These are phyloP conservation scores for Rhabditoides inermis DNA, from an alignment of 2,888 invertebrate species.

Conservation along the genomic window DNA sequence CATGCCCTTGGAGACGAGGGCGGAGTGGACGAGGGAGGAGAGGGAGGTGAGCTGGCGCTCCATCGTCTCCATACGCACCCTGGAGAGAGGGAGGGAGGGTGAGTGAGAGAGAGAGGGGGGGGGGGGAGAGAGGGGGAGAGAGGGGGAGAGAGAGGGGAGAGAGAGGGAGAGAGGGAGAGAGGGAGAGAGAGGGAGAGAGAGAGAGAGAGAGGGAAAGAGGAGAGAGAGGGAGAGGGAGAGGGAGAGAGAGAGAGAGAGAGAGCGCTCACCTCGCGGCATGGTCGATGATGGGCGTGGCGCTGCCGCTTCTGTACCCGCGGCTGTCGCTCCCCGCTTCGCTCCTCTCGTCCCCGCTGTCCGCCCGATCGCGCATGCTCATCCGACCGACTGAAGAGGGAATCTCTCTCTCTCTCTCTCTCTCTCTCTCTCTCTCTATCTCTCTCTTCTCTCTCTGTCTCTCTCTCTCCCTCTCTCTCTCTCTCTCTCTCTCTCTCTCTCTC, in stretches of 20 bases:
- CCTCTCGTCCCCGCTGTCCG: not conserved
- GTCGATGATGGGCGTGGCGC: slow-evolving; percentile 80
- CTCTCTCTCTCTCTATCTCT: no score
- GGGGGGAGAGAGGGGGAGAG: no score
- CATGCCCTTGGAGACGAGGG: slow-evolving; percentile 39
- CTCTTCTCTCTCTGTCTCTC: not conserved
- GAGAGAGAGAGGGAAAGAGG: no score
- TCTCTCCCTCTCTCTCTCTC: not conserved
- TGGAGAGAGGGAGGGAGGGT: no score
- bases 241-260: no score
- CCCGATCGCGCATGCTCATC: no score
- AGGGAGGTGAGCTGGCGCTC: slow-evolving; percentile 45
- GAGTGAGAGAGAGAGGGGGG: no score
- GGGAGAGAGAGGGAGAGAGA: no score
- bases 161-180: no score
- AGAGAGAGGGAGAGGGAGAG: no score
- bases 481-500: not conserved
- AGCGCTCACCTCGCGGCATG: slow-evolving; percentile 69
- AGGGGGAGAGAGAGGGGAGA: no score
- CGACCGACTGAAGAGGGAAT: not conserved
- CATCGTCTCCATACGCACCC: slow-evolving; percentile 48
- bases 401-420: slow-evolving; percentile 1
- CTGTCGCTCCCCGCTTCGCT: not conserved
- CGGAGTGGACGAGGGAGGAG: slow-evolving; percentile 38
- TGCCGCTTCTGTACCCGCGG: slow-evolving; percentile 50